Percentiles rank a stretch among this genome's conserved stretches.
Evolutionary conservation across 2,797 vertebrate species (phyloP).

Genomic region (Danio aesculapii): DNA sequence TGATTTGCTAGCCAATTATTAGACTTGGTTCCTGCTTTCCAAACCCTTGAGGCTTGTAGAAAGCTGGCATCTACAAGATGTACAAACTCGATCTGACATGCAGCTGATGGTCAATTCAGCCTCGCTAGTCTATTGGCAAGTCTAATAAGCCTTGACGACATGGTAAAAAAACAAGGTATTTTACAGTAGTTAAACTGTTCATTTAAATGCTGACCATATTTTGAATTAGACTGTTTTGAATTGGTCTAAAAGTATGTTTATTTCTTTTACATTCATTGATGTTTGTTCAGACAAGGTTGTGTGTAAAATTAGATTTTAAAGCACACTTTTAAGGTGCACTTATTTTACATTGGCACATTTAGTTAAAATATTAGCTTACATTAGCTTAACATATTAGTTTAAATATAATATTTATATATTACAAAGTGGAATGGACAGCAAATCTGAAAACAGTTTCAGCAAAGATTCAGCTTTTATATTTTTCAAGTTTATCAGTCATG

Average conservation of each 20-base stretch:
- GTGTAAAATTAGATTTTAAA: slow-evolving; percentile 32
- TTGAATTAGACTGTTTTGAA: not conserved
- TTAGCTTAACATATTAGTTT: no score
- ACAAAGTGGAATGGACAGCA: no score
- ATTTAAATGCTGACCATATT: slow-evolving; percentile 19
- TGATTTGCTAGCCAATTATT: slow-evolving; percentile 74
- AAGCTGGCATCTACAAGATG: slow-evolving; percentile 78
- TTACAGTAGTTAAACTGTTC: slow-evolving; percentile 21
- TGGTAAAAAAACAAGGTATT: slow-evolving; percentile 13
- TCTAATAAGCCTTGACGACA: slow-evolving; percentile 45
- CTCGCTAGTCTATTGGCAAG: slow-evolving; percentile 77
- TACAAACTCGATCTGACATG: slow-evolving; percentile 76
- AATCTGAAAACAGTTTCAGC: no score
- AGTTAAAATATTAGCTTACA: slow-evolving; percentile 25
- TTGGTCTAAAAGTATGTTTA: slow-evolving; percentile 10
- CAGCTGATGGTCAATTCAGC: slow-evolving; percentile 69
- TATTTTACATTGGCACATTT: slow-evolving; percentile 38
- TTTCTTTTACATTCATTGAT: slow-evolving; percentile 16
- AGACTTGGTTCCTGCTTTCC: slow-evolving; percentile 78
- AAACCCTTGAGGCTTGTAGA: slow-evolving; percentile 78
- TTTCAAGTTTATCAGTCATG: no score
- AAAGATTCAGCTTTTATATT: no score
- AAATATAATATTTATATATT: no score
- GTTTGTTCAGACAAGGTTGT: slow-evolving; percentile 25
- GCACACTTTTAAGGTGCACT: slow-evolving; percentile 2